Evolutionary conservation across 37 sponge, comb jelly and placozoan genomes (phyloP).

Genomic region (Mnemiopsis leidyi): DNA sequence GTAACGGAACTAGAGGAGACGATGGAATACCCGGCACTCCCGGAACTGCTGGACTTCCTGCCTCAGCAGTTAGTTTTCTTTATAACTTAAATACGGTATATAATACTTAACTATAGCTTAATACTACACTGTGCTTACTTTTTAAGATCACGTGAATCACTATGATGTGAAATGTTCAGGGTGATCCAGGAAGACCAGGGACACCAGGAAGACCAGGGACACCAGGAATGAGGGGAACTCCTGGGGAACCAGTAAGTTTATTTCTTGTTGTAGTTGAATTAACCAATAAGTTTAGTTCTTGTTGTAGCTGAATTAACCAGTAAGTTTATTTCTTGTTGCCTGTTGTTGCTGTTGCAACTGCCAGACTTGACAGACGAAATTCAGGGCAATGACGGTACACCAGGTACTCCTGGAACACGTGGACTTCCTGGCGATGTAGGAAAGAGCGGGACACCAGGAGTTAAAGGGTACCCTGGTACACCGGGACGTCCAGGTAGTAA

Average conservation of each 20-base stretch:
- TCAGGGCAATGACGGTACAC: conserved; percentile 11
- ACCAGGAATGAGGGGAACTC: neutral
- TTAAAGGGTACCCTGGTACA: conserved; percentile 26
- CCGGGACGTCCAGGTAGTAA: conserved; percentile 2
- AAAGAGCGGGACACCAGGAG: neutral
- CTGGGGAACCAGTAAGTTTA: neutral
- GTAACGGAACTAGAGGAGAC: conserved; percentile 21
- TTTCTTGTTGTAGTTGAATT: neutral
- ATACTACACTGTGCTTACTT: neutral
- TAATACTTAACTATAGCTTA: neutral
- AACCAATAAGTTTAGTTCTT: too few relatives aligned
- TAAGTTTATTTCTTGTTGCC: too few relatives aligned
- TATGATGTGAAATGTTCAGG: neutral
- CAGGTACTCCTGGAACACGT: neutral
- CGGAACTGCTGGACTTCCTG: neutral
- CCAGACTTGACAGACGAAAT: too few relatives aligned
- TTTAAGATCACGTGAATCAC: neutral
- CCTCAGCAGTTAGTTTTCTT: neutral
- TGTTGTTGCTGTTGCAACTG: too few relatives aligned
- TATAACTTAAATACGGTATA: neutral
- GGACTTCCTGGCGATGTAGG: neutral
- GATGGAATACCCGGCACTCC: neutral
- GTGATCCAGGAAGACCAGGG: conserved; percentile 16
- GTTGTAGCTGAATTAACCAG: too few relatives aligned
- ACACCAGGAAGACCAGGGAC: neutral